Conservation (phyloP, 2,888 invertebrate genomes). For the Teleogryllus oceanicus region DNA sequence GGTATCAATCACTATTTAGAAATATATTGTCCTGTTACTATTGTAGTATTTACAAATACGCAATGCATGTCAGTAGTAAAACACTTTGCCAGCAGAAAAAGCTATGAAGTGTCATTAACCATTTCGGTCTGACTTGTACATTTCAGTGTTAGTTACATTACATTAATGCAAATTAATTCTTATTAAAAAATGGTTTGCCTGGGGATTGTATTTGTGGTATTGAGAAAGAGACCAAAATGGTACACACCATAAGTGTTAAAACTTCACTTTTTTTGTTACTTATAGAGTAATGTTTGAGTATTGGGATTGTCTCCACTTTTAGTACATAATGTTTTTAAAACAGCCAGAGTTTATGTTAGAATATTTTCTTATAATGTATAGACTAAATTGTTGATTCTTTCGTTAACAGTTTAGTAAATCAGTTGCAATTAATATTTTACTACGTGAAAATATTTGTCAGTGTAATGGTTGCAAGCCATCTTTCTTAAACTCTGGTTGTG, state of each 20-base stretch:
- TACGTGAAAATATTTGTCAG: too few relatives aligned
- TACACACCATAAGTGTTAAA: not conserved
- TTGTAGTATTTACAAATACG: not conserved
- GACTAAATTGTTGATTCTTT: not conserved
- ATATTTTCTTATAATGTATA: too few relatives aligned
- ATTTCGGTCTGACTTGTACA: not conserved
- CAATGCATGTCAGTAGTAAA: not conserved
- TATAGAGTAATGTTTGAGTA: not conserved
- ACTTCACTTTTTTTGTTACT: not conserved
- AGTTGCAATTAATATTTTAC: too few relatives aligned
- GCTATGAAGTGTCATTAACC: not conserved
- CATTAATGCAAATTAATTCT: not conserved
- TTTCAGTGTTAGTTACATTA: not conserved
- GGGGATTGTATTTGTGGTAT: too few relatives aligned
- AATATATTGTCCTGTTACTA: not conserved
- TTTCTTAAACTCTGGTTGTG: too few relatives aligned
- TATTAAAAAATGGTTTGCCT: too few relatives aligned
- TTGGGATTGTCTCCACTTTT: not conserved
- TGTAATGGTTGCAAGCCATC: too few relatives aligned
- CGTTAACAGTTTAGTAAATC: not conserved
- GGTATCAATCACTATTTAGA: constrained; percentile 11
- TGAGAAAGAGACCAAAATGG: not conserved
- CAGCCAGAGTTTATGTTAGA: not conserved
- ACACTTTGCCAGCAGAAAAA: not conserved
- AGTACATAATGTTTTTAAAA: not conserved